phyloP scores from a whole-genome alignment of 2,797 vertebrate species.

The Dicrostonyx torquatus region DNA sequence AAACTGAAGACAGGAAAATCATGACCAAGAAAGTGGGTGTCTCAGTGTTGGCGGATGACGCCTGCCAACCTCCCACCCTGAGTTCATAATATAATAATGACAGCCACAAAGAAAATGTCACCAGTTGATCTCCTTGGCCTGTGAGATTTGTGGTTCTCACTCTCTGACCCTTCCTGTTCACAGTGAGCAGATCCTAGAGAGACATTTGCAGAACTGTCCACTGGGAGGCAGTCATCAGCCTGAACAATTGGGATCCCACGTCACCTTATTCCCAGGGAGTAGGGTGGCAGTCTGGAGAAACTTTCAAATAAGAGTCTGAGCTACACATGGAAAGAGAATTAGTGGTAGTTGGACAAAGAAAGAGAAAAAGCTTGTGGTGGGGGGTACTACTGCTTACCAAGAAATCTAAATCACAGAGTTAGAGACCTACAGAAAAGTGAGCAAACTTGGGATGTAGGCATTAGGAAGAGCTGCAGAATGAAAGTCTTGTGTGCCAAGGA shows the following conservation, averaged over 20 bases:
- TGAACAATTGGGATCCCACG: background rate
- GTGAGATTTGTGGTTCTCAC: background rate
- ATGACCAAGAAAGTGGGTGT: background rate
- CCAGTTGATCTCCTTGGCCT: background rate
- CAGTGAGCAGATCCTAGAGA: background rate
- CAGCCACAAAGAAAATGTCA: background rate
- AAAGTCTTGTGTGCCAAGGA: background rate
- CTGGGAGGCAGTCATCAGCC: background rate
- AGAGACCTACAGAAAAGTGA: background rate
- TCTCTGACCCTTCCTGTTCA: background rate
- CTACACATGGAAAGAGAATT: background rate
- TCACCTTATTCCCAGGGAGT: background rate
- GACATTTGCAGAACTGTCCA: background rate
- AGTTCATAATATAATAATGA: background rate
- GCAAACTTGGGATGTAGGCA: background rate
- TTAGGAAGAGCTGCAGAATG: background rate
- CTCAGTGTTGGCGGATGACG: background rate
- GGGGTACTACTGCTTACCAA: background rate
- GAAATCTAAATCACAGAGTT: background rate
- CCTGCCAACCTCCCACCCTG: background rate
- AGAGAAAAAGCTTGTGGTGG: background rate
- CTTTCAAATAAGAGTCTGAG: background rate
- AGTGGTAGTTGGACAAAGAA: background rate
- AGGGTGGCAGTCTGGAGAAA: background rate
- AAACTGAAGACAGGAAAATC: background rate